Percentiles rank a stretch among this genome's conserved stretches.
These are phyloP conservation scores for Andrena haemorrhoa DNA, from an alignment of 2,888 invertebrate genomes.

Conservation along the genomic window DNA sequence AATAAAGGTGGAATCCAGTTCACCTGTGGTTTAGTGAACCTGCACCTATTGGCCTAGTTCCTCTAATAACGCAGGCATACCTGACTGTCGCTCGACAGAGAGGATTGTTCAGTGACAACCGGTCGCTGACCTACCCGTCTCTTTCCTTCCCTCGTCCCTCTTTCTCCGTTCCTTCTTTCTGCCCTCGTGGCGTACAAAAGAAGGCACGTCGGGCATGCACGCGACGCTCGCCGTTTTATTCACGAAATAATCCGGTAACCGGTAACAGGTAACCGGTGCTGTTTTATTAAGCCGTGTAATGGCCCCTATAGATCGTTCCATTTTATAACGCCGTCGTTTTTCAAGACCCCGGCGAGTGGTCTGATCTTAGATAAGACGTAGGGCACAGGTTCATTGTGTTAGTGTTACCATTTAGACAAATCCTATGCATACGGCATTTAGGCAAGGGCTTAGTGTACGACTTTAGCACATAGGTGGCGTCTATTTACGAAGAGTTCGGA, in stretches of 20 bases:
- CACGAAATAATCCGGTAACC: slow-evolving; percentile 70
- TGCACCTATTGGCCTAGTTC: slow-evolving; percentile 74
- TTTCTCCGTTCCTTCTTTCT: slow-evolving; percentile 35
- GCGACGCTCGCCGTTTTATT: slow-evolving; percentile 54
- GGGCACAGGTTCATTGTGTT: not conserved
- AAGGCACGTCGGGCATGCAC: slow-evolving; percentile 47
- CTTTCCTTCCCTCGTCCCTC: slow-evolving; percentile 21
- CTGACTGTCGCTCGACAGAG: slow-evolving; percentile 42
- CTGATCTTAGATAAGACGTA: slow-evolving; percentile 16
- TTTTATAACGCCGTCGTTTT: slow-evolving; percentile 16
- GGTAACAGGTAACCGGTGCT: slow-evolving; percentile 65
- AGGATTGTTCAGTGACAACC: slow-evolving; percentile 62
- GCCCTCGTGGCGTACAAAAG: slow-evolving; percentile 11
- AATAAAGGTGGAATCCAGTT: slow-evolving; percentile 60
- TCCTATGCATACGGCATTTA: too few species aligned
- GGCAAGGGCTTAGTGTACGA: too few species aligned
- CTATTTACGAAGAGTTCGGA: too few species aligned
- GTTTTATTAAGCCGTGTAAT: slow-evolving; percentile 41
- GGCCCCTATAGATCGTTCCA: slow-evolving; percentile 32
- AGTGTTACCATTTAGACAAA: not conserved
- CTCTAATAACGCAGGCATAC: slow-evolving; percentile 54
- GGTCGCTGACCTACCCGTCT: slow-evolving; percentile 68
- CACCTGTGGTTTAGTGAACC: slow-evolving; percentile 66
- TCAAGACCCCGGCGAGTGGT: not conserved
- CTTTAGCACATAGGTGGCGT: too few species aligned